Base-by-base conservation (phyloP, 1,140 invertebrate species). In the Sycobia sp. region DNA sequence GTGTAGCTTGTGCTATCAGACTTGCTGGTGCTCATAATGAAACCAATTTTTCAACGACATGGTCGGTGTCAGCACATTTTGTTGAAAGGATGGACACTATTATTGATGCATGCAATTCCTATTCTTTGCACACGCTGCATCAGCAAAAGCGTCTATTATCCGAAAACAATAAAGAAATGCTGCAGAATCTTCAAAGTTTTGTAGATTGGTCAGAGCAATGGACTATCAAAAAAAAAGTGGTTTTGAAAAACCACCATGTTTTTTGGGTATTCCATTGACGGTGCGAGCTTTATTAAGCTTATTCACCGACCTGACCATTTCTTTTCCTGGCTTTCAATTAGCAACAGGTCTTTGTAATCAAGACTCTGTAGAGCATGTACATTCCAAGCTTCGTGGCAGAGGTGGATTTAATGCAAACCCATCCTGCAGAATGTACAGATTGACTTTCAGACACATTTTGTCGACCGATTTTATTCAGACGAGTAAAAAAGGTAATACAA, bases 311-410 rank as follows among this genome's bases (percentile, higher is more conserved):
- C 1, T 58, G 2, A 57, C 23, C 34, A 5, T 34, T 20, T 20
- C 55, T 22, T 65, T 50, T 63, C 55, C 47, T 22, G 41, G 41
- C 10, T 72, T 70, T 43, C 63, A 66, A 39, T 58, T 69, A 18
- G 66, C 59, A 23, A 59, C 51, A 10, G 67, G 39, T 4, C 47
- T 72, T 4, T 65, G 38, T 22, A 72, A 72, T 56, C 67, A 70
- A 43, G 66, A 69, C 62, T 68, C 66, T 0, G 61, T 69, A 0
- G 64, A 70, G 47, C 67, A 72, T 38, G 32, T 62, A 0, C 64
- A 69, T 57, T 64, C 69, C 0, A 67, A 69, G 56, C 36, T 72
- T 10, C 50, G 67, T 7, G 56, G 65, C 41, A 64, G 63, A 5
- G 64, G 62, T 46, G 65, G 69, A 25, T 62, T 20, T 18, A 59